Evolutionary conservation across 2,888 invertebrate genomes (phyloP), one percentile per base, ranked within the genome.

Genomic region (Tetragnatha montana): DNA sequence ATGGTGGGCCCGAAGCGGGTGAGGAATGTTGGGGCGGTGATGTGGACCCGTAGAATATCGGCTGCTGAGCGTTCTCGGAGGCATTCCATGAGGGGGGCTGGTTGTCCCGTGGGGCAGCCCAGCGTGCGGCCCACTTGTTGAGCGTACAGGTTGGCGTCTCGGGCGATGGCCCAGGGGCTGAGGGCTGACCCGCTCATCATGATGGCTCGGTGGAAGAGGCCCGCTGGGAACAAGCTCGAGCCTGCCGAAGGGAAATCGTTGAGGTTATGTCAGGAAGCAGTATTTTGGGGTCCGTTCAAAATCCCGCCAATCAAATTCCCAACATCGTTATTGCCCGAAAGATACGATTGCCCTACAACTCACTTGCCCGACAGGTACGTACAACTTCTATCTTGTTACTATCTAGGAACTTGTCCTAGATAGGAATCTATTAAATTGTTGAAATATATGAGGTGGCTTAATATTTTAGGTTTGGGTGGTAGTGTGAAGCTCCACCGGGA

Each of bases 1-100:
- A 98, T 96, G 93, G 98, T 98, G 3, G 98, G 98, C 19, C 98
- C 98, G 93, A 98, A 98, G 47, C 97, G 97, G 68, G 97, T 96
- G 85, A 98, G 95, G 93, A 98, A 98, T 68, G 96, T 96, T 92
- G 97, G 96, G 6, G 91, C 91, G 51, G 85, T 73, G 87, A 97
- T 95, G 92, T 95, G 95, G 71, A 97, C 96, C 69, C 96, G 97
- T 92, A 97, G 94, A 93, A 97, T 96, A 79, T 96, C 96, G 35
- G 95, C 94, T 21, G 97, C 95, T 19, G 95, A 95, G 92, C 96
- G 96, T 92, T 96, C 95, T 84, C 97, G 95, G 91, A 97, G 94
- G 93, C 97, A 98, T 83, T 97, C 96, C 19, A 97, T 97, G 93
- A 97, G 97, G 92, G 96, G 96, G 88, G 96, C 94, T 91, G 87